Evolutionary conservation across 2,113 vertebrate species (phyloP).

Genomic region (Prolemur simus): DNA sequence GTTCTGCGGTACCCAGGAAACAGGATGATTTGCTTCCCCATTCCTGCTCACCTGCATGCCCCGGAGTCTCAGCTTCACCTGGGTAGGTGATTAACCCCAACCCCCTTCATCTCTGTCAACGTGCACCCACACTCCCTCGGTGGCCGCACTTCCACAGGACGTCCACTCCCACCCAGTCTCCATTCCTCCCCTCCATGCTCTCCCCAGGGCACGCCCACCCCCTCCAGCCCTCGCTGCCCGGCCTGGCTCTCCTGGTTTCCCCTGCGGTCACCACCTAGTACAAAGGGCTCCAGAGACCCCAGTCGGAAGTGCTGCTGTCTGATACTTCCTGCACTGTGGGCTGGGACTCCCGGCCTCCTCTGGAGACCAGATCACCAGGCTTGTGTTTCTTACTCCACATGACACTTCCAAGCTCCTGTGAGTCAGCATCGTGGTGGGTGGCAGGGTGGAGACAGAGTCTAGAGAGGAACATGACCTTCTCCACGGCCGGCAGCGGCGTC

Average conservation of each 20-base stretch:
- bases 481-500: background rate
- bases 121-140: background rate
- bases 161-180: accelerated
- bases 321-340: background rate
- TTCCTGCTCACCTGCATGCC: accelerated
- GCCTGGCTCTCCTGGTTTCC: accelerated
- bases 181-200: background rate
- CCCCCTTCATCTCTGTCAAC: background rate
- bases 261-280: background rate
- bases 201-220: accelerated
- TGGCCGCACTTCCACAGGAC: background rate
- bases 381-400: background rate
- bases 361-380: background rate
- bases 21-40: accelerated
- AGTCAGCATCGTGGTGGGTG: background rate
- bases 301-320: background rate
- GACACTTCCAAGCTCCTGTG: background rate
- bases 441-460: background rate
- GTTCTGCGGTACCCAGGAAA: background rate
- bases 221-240: background rate
- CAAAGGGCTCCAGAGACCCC: background rate
- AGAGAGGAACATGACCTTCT: background rate
- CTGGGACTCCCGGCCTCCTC: background rate
- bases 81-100: background rate
- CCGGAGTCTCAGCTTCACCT: background rate